phyloP scores from a whole-genome alignment of 1,140 invertebrate genomes.

The Drosophila sechellia region DNA sequence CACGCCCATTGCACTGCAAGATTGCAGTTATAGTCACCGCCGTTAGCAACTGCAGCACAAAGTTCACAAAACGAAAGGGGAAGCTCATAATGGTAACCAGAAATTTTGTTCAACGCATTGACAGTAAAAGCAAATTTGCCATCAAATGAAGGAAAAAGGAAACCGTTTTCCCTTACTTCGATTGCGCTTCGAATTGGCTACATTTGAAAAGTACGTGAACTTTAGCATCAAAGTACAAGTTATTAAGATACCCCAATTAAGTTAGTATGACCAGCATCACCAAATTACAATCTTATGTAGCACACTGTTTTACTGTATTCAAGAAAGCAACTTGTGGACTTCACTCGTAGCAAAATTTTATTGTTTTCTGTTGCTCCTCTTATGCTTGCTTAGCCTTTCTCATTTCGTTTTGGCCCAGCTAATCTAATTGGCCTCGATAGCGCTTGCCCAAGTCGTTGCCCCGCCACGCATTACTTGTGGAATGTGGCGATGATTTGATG shows the following conservation, averaged over 20 bases:
- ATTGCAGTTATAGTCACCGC: conserved; percentile 43
- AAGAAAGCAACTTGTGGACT: not conserved
- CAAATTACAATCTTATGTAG: not conserved
- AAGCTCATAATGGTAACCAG: conserved; percentile 28
- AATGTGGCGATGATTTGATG: conserved; percentile 81
- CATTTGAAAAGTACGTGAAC: too few relatives aligned
- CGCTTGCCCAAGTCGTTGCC: conserved; percentile 35
- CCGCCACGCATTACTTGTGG: conserved; percentile 66
- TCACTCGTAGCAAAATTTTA: conserved; percentile 36
- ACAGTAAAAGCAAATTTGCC: conserved; percentile 57
- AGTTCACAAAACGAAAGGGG: conserved; percentile 38
- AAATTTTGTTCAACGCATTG: conserved; percentile 39
- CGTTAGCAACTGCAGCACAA: conserved; percentile 24
- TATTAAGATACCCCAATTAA: not conserved
- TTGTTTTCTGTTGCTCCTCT: conserved; percentile 32
- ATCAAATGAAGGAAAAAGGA: not conserved
- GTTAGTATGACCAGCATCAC: not conserved
- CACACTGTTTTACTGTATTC: not conserved
- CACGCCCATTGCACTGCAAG: not conserved
- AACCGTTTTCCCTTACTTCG: not conserved
- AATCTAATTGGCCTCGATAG: conserved; percentile 55
- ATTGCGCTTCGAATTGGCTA: not conserved
- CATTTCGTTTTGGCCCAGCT: conserved; percentile 41
- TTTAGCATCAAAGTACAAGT: not conserved
- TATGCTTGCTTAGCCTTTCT: conserved; percentile 3